These are phyloP conservation scores for Conops quadrifasciatus DNA, from an alignment of 2,888 invertebrate species.

Conservation along the genomic window DNA sequence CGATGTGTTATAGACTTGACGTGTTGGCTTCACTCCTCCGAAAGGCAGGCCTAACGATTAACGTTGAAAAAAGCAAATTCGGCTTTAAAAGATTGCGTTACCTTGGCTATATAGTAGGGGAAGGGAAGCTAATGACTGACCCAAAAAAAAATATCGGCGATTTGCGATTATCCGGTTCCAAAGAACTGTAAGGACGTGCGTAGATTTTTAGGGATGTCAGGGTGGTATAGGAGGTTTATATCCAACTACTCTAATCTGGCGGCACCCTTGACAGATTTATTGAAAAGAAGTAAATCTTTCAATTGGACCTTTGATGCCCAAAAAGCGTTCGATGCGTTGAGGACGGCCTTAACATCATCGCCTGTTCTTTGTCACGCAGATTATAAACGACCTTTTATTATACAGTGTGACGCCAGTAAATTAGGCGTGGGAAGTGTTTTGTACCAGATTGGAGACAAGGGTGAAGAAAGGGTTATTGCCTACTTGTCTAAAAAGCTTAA, in stretches of 20 bases:
- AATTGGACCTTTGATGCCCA: background rate
- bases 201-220: constrained; percentile 13
- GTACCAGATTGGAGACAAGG: background rate
- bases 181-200: background rate
- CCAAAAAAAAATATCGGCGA: constrained; percentile 6
- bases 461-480: constrained; percentile 3
- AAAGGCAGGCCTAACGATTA: background rate
- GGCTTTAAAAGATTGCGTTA: background rate
- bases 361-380: background rate
- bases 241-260: constrained; percentile 2
- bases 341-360: background rate
- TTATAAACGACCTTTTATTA: background rate
- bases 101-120: background rate
- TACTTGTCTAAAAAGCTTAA: constrained; percentile 26
- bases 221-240: constrained; percentile 3
- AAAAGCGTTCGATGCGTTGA: constrained; percentile 7
- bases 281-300: background rate
- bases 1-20: background rate
- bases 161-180: background rate
- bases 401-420: background rate
- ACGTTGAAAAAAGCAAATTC: background rate
- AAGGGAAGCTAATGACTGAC: background rate
- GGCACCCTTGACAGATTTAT: background rate
- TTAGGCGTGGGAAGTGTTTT: background rate
- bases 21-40: background rate